Evolutionary conservation across 2,888 invertebrate species (phyloP).

Genomic region (Opisthograptis luteolata): DNA sequence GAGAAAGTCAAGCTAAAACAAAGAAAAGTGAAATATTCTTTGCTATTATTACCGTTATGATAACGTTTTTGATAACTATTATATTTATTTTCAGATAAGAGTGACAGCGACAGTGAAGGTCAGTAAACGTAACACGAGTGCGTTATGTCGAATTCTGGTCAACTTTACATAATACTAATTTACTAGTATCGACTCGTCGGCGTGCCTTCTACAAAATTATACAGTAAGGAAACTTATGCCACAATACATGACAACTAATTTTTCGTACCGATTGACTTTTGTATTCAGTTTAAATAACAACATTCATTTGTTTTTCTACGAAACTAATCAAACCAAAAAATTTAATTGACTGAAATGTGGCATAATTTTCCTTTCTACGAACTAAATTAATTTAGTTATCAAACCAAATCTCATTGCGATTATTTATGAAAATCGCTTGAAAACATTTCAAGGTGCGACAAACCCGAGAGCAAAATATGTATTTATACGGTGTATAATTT

Average conservation of each 20-base stretch:
- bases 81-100: slow-evolving; percentile 89
- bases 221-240: slow-evolving; percentile 18
- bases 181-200: slow-evolving; percentile 73
- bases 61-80: not conserved
- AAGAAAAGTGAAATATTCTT: not conserved
- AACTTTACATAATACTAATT: slow-evolving; percentile 77
- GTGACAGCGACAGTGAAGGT: slow-evolving; percentile 97
- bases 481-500: slow-evolving; percentile 50
- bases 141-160: slow-evolving; percentile 82
- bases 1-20: no score
- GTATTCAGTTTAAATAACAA: no score
- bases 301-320: not conserved
- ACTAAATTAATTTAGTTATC: not conserved
- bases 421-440: not conserved
- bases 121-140: slow-evolving; percentile 85
- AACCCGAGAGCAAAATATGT: slow-evolving; percentile 20
- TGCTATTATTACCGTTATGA: not conserved
- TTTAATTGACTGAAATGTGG: not conserved
- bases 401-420: slow-evolving; percentile 1
- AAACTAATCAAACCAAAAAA: not conserved
- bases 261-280: no score
- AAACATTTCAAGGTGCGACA: slow-evolving; percentile 22
- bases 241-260: not conserved
- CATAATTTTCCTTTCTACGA: slow-evolving; percentile 1
- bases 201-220: slow-evolving; percentile 37